phyloP scores from a whole-genome alignment of 2,888 invertebrate species.

The Lithosia quadra region DNA sequence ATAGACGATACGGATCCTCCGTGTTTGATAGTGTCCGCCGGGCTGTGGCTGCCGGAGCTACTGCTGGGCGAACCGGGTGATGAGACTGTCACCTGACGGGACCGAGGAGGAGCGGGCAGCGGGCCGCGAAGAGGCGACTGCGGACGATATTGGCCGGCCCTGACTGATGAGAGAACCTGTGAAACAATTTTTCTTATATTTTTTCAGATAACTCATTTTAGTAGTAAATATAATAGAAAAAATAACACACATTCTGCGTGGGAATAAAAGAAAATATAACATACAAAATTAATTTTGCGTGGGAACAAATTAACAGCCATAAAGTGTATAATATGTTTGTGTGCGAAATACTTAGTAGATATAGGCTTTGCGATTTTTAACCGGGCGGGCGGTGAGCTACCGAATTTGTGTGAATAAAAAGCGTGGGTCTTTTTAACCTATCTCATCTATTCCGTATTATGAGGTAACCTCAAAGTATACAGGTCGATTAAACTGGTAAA shows the following conservation, averaged over 20 bases:
- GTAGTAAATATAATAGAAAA: neutral
- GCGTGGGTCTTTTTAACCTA: neutral
- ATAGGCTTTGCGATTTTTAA: neutral
- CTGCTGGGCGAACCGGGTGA: slow-evolving; percentile 96
- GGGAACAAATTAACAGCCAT: neutral
- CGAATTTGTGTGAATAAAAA: neutral
- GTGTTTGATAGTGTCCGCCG: slow-evolving; percentile 92
- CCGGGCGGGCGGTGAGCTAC: neutral
- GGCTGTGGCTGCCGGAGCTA: slow-evolving; percentile 93
- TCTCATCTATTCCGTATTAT: neutral
- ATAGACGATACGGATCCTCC: slow-evolving; percentile 83
- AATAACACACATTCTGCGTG: neutral
- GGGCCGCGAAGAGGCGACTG: slow-evolving; percentile 89
- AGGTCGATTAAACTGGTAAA: neutral
- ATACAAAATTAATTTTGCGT: neutral
- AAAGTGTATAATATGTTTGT: neutral
- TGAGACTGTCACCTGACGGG: slow-evolving; percentile 84
- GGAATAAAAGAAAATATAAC: neutral
- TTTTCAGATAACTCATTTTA: neutral
- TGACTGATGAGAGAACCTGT: slow-evolving; percentile 91
- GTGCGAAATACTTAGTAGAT: neutral
- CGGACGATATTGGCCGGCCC: slow-evolving; percentile 91
- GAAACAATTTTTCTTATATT: slow-evolving; percentile 20
- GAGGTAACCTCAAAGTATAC: neutral
- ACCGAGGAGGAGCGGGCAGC: slow-evolving; percentile 84